Conservation (phyloP, 2,113 vertebrate genomes). For the Elephantulus edwardii region DNA sequence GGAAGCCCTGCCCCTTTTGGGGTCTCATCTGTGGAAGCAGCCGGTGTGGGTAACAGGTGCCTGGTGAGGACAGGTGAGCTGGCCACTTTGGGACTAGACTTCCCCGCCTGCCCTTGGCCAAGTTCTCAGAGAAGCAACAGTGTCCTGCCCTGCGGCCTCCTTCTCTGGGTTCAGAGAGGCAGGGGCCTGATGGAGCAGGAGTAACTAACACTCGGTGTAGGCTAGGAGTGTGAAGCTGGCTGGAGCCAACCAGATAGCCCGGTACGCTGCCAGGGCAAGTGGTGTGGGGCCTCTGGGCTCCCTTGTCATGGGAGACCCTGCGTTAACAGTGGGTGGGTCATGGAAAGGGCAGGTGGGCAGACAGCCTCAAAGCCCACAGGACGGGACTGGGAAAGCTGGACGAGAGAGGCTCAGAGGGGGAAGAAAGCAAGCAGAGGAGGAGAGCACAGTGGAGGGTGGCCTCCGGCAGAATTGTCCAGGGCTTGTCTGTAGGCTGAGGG, state of each 20-base stretch:
- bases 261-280: not conserved
- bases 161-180: rapidly evolving
- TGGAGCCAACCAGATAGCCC: not conserved
- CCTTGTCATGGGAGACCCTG: rapidly evolving
- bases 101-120: not conserved
- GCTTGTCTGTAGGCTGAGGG: no score
- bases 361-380: no score
- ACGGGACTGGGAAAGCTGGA: not conserved
- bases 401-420: no score
- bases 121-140: not conserved
- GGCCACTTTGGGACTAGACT: not conserved
- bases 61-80: not conserved
- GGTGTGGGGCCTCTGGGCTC: not conserved
- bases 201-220: no score
- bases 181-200: not conserved
- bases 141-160: not conserved
- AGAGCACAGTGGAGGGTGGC: no score
- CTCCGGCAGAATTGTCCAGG: no score
- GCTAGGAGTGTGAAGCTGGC: no score
- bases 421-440: no score
- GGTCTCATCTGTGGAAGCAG: not conserved
- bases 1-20: no score
- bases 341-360: not conserved
- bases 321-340: no score
- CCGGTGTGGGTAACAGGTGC: rapidly evolving